Evolutionary conservation across 1,140 invertebrate genomes (phyloP).

Genomic region (Xylocopa sonorina): DNA sequence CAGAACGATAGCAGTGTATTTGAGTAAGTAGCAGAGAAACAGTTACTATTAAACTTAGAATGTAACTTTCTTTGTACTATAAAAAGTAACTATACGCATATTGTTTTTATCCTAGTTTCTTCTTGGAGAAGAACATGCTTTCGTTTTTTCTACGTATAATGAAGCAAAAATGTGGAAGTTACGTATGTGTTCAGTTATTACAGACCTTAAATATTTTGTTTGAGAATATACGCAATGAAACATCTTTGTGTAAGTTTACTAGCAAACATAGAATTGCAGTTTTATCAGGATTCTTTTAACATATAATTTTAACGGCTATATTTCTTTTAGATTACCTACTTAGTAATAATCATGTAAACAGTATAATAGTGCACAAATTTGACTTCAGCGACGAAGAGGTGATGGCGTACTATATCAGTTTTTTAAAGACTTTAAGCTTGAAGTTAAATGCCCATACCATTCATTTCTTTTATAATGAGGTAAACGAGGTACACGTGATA

Average conservation of each 20-base stretch:
- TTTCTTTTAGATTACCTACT: conserved; percentile 97
- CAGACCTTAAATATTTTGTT: conserved; percentile 99
- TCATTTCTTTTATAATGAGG: conserved; percentile 99
- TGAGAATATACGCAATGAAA: conserved; percentile 99
- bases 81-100: conserved; percentile 33
- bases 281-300: not conserved
- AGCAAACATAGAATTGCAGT: not conserved
- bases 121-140: conserved; percentile 99
- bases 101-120: conserved; percentile 93
- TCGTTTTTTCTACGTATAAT: conserved; percentile 98
- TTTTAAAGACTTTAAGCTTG: conserved; percentile 98
- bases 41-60: not conserved
- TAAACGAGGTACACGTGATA: conserved; percentile 82
- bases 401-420: conserved; percentile 99
- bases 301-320: conserved; percentile 23
- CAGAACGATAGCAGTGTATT: conserved; percentile 99
- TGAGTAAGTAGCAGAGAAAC: conserved; percentile 90
- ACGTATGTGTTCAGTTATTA: conserved; percentile 98
- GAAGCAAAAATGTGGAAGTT: conserved; percentile 98
- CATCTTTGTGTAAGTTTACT: conserved; percentile 95
- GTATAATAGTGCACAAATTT: conserved; percentile 99
- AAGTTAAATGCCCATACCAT: conserved; percentile 99
- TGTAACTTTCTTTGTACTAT: not conserved
- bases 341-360: conserved; percentile 99
- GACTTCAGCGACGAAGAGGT: conserved; percentile 99